Evolutionary conservation across 2,113 vertebrate species (phyloP).

Genomic region (Gadus macrocephalus): DNA sequence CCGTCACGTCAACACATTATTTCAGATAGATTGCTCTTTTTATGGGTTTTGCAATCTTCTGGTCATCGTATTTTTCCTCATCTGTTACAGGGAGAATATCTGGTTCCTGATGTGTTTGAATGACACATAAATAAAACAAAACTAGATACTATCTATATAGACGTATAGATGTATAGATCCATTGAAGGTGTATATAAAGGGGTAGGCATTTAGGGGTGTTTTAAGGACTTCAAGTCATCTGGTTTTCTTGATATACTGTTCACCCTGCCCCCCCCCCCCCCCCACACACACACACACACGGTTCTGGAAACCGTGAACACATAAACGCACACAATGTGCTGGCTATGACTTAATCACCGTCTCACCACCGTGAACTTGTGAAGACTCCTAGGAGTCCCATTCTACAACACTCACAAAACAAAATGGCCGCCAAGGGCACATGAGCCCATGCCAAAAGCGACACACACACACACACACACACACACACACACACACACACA

Average conservation of each 20-base stretch:
- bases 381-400: background rate
- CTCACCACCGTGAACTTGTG: background rate
- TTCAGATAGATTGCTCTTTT: no score
- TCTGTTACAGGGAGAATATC: no score
- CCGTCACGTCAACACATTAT: background rate
- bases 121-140: no score
- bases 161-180: no score
- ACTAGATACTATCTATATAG: no score
- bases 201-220: no score
- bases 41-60: no score
- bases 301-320: background rate
- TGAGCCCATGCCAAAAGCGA: background rate
- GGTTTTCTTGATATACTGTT: constrained; percentile 43
- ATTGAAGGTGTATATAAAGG: no score
- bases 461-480: constrained; percentile 25
- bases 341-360: background rate
- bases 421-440: background rate
- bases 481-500: constrained; percentile 2
- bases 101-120: no score
- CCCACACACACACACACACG: background rate
- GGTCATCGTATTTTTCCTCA: no score
- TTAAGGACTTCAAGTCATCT: constrained; percentile 5
- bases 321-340: background rate
- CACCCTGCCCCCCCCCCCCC: constrained; percentile 32
- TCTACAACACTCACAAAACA: background rate